Evolutionary conservation across 2,888 invertebrate genomes (phyloP), one percentile per base, ranked within the genome.

Genomic region (Temnothorax rugatulus): DNA sequence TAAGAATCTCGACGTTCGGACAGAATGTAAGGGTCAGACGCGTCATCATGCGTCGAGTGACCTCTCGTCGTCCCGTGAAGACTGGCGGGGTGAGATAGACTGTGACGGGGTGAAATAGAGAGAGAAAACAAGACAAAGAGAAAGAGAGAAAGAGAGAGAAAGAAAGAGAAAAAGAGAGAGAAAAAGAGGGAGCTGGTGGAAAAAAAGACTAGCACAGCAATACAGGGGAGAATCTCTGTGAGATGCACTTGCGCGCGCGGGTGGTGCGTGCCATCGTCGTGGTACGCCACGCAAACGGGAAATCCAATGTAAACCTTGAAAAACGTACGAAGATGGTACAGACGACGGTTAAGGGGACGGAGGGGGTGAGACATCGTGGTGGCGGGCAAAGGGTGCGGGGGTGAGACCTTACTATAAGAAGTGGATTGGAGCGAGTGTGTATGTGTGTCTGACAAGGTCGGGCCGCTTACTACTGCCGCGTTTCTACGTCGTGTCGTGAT

Each of bases 271-370:
- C 64, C 76, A 52, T 76, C 50, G 47, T 73, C 47, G 69, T 73
- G 79, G 29, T 61, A 81, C 73, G 59, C 76, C 82, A 52, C 66
- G 47, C 66, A 68, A 34, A 44, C 82, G 76, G 90, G 93, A 94
- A 93, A 94, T 94, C 94, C 93, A 94, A 94, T 94, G 94, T 94
- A 94, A 94, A 94, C 94, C 94, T 94, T 94, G 89, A 81, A 71
- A 79, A 82, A 77, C 84, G 34, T 54, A 52, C 71, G 84, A 90
- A 69, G 83, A 76, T 52, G 66, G 71, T 76, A 61, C 69, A 83
- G 54, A 34, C 66, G 54, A 87, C 47, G 76, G 69, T 73, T 13
- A 41, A 52, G 74, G 41, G 50, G 50, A 38, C 8, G 61, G 11
- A 5, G 21, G 13, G n/a, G 34, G 50, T 9, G 9, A n/a, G 13